Evolutionary conservation across 2,888 invertebrate species (phyloP).

Genomic region (Nomada flava): DNA sequence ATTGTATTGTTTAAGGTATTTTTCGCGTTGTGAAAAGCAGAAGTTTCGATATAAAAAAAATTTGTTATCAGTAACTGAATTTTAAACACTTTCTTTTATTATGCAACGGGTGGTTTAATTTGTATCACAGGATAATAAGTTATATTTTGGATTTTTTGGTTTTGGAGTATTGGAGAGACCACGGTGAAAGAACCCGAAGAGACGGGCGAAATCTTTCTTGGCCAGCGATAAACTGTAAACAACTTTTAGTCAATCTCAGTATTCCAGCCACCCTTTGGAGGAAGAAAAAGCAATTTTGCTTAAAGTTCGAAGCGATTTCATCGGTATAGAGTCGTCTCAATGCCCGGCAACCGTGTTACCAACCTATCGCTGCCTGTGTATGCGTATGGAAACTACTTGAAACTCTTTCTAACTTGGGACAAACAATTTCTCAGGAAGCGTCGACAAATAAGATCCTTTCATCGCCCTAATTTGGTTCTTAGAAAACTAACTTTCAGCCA

Average conservation of each 20-base stretch:
- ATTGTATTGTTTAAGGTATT: too few species aligned
- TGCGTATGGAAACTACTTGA: conserved; percentile 44
- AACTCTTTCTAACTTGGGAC: conserved; percentile 43
- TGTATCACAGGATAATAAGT: not conserved
- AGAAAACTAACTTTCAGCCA: not conserved
- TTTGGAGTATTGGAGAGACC: not conserved
- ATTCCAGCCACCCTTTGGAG: conserved; percentile 22
- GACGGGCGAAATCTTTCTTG: conserved; percentile 28
- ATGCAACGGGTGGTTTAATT: not conserved
- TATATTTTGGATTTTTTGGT: conserved; percentile 21
- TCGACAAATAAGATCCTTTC: conserved; percentile 48
- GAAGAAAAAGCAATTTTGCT: conserved; percentile 59
- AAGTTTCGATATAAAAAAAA: not conserved
- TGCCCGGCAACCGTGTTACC: not conserved
- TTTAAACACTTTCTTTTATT: not conserved
- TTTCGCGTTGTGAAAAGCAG: not conserved
- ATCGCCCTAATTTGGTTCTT: conserved; percentile 45
- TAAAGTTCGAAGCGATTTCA: conserved; percentile 58
- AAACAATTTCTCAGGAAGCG: conserved; percentile 53
- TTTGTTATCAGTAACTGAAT: too few species aligned
- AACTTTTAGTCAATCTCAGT: conserved; percentile 59
- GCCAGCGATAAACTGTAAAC: conserved; percentile 56
- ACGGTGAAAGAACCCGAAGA: conserved; percentile 5
- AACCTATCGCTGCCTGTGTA: not conserved
- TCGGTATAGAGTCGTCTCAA: conserved; percentile 42